Evolutionary conservation across 2,113 vertebrate genomes (phyloP), one percentile per base, ranked within the genome.

Genomic region (Zeus faber): DNA sequence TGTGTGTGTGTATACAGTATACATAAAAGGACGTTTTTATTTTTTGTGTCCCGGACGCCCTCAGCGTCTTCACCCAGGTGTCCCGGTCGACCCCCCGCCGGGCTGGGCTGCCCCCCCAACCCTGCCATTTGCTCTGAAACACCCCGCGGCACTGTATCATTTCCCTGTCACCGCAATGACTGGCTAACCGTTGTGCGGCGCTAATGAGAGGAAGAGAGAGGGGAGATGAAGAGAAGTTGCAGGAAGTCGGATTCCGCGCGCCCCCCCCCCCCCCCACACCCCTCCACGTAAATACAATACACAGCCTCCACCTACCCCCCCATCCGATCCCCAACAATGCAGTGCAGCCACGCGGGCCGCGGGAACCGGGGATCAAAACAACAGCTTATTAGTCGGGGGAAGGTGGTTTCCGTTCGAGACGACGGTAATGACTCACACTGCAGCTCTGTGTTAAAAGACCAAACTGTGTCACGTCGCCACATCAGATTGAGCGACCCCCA

Each of bases 121-220:
- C 92, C 93, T 92, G 91, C 93, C 94, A 94, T 97, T 98, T 98
- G 93, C 92, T 95, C 91, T 90, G 90, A 91, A 93, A 93, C 91
- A 90, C 90, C 79, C 82, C 87, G 82, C n/a, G 87, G 90, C 90
- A 94, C 90, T 87, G 90, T 98, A 96, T 98, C 92, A 98, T 98
- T 97, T 98, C 90, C 92, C 89, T 91, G 94, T 96, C 96, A 93
- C 89, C 90, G 94, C n/a, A 94, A 95, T 96, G 91, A 95, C 89
- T 92, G 92, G 92, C 93, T 94, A 89, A 91, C 86, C 92, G 91
- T 92, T 89, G 89, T 85, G 3, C 83, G 65, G 54, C 76, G 22
- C 70, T 91, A 90, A 90, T 95, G 93, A 94, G 93, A 91, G 91
- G 92, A 95, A 94, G 93, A 89, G 65, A 91, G 65, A 91, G 89